phyloP scores from a whole-genome alignment of 2,113 vertebrate genomes.

The Equus quagga region DNA sequence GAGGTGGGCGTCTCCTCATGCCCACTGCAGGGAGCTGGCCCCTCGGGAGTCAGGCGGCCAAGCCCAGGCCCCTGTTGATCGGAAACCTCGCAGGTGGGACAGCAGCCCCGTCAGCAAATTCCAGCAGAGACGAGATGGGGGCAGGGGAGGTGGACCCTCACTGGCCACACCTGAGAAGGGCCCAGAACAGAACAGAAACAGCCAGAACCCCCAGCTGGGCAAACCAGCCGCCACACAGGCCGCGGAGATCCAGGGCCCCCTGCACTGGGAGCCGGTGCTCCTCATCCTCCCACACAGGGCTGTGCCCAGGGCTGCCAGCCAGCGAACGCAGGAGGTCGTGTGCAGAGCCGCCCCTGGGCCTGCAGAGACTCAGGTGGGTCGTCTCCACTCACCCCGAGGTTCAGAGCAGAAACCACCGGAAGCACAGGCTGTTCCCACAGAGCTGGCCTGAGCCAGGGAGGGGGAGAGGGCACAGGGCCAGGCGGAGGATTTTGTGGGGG shows the following conservation, averaged over 20 bases:
- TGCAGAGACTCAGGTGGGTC: accelerated
- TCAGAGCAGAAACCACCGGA: not conserved
- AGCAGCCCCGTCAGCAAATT: too few relatives aligned
- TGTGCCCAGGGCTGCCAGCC: not conserved
- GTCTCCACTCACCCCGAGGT: too few relatives aligned
- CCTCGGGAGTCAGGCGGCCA: accelerated
- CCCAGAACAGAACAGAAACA: not conserved
- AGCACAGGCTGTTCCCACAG: accelerated
- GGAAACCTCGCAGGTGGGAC: accelerated
- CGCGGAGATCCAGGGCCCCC: not conserved
- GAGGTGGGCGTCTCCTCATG: accelerated
- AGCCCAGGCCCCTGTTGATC: accelerated
- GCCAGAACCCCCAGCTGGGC: accelerated
- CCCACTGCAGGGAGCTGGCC: accelerated
- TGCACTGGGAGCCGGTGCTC: accelerated
- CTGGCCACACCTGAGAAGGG: not conserved
- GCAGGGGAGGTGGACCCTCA: not conserved
- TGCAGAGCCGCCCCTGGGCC: not conserved
- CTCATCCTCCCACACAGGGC: too few relatives aligned
- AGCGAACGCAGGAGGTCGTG: not conserved
- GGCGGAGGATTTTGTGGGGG: not conserved
- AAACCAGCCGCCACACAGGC: not conserved
- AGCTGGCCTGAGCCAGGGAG: not conserved
- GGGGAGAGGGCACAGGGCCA: too few relatives aligned
- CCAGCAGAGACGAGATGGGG: not conserved